Evolutionary conservation across 2,888 invertebrate species (phyloP).

Genomic region (Amphipyra berbera): DNA sequence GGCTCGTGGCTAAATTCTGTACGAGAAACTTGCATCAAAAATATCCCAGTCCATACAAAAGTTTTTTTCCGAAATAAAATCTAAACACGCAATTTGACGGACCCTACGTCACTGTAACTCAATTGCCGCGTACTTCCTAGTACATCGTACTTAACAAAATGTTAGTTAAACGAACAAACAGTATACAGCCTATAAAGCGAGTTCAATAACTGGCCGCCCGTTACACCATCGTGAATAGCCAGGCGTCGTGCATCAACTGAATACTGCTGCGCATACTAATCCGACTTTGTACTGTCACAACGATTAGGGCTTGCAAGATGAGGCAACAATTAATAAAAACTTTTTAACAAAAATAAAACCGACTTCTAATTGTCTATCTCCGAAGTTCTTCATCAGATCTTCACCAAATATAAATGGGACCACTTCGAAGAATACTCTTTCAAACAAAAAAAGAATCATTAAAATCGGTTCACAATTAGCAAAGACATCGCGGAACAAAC

Average conservation of each 20-base stretch:
- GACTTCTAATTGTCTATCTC: too few species aligned
- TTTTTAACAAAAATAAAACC: too few species aligned
- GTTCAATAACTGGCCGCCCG: conserved; percentile 65
- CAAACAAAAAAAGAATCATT: too few species aligned
- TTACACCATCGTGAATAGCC: conserved; percentile 63
- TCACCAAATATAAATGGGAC: too few species aligned
- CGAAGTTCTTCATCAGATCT: too few species aligned
- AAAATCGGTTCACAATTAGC: too few species aligned
- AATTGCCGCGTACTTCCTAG: conserved; percentile 35
- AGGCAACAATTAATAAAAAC: conserved; percentile 1
- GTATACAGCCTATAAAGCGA: conserved; percentile 45
- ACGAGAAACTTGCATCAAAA: background rate
- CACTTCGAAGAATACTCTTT: too few species aligned
- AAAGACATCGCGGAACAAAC: too few species aligned
- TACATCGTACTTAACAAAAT: conserved; percentile 42
- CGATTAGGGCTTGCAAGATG: conserved; percentile 22
- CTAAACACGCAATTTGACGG: too few species aligned
- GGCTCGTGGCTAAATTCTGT: too few species aligned
- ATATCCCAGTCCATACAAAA: background rate
- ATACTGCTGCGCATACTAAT: conserved; percentile 74
- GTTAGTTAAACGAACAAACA: conserved; percentile 45
- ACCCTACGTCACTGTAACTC: conserved; percentile 1
- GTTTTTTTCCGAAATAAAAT: background rate
- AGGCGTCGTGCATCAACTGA: conserved; percentile 69
- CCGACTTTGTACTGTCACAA: conserved; percentile 34